Conservation (phyloP, 37 sponge, comb jelly and placozoan species). For the Aphrocallistes beatrix region DNA sequence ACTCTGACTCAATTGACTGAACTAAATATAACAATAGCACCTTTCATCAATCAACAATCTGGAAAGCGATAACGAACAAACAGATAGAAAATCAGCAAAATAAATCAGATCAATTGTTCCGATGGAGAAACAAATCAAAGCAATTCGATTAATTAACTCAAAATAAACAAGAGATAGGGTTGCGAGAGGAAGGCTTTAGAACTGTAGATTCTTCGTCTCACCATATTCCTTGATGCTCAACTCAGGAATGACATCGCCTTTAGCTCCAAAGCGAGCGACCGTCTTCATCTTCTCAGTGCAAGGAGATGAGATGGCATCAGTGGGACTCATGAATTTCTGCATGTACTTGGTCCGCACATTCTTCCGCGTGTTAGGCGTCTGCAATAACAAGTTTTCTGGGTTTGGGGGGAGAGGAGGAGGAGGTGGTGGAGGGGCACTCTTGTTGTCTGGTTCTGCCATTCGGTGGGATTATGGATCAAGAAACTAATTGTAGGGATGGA, state of each 20-base stretch:
- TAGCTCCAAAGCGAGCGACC: neutral
- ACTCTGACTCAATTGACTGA: no score
- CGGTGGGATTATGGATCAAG: no score
- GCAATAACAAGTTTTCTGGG: neutral
- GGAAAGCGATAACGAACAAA: no score
- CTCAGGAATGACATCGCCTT: neutral
- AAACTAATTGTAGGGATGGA: no score
- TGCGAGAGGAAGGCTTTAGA: neutral
- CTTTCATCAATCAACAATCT: no score
- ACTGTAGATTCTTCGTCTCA: neutral
- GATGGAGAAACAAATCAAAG: no score
- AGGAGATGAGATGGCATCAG: constrained; percentile 71
- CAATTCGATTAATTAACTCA: no score
- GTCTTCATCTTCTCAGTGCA: constrained; percentile 56
- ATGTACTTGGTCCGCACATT: neutral
- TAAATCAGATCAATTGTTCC: no score
- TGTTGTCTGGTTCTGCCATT: neutral
- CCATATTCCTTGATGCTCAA: neutral
- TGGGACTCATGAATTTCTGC: constrained; percentile 64
- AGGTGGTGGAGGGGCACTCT: neutral
- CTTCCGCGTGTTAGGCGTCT: constrained; percentile 23
- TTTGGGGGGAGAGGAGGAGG: neutral
- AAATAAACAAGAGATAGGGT: neutral
- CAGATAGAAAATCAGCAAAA: no score
- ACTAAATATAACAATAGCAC: no score